These are phyloP conservation scores for Macrosiphum euphorbiae DNA, from an alignment of 2,888 invertebrate species.

Conservation along the genomic window DNA sequence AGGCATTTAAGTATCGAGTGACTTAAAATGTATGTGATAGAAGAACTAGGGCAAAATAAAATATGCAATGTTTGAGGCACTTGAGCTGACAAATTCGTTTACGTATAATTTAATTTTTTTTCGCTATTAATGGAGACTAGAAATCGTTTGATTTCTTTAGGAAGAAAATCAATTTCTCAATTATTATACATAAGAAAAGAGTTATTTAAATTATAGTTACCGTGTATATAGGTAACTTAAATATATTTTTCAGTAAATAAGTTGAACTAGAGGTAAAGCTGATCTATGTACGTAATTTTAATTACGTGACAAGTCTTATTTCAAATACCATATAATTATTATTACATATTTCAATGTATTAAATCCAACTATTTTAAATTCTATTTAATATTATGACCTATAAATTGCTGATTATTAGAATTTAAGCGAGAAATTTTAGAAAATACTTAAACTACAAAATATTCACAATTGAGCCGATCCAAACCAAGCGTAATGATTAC, in stretches of 20 bases:
- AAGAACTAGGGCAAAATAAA: background rate
- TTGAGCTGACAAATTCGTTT: background rate
- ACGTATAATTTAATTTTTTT: background rate
- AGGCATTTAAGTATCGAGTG: background rate
- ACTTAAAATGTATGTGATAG: background rate
- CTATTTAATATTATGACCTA: background rate
- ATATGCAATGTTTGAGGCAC: background rate
- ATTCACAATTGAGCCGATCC: background rate
- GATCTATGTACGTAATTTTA: background rate
- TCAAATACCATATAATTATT: background rate
- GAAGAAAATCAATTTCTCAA: background rate
- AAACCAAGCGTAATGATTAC: background rate
- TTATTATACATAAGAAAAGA: background rate
- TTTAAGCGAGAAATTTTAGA: background rate
- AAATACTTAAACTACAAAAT: background rate
- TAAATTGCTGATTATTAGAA: background rate
- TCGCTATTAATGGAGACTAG: background rate
- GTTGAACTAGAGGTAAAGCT: fast-evolving
- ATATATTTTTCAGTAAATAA: background rate
- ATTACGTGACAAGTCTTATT: background rate
- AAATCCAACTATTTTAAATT: background rate
- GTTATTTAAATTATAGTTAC: background rate
- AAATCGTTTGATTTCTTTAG: background rate
- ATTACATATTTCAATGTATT: background rate
- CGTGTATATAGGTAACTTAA: background rate